Evolutionary conservation across 2,888 invertebrate species (phyloP), one percentile per base, ranked within the genome.

Genomic region (Drosophila sordidapex): DNA sequence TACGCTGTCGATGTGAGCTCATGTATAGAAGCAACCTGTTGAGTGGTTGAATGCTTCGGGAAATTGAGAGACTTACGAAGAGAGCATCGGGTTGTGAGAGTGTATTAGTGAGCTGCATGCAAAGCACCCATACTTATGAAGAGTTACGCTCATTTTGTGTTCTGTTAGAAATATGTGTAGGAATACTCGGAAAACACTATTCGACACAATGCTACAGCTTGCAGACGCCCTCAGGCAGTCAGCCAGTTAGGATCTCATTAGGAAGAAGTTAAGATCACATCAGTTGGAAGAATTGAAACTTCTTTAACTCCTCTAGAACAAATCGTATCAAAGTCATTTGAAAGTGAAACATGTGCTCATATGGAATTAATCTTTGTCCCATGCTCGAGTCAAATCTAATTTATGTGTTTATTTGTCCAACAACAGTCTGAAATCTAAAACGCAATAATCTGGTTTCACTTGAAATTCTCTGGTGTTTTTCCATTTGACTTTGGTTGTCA

Each of bases 41-140:
- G 8, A 11, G 33, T 5, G 2, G 40, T 21, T 33, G 33, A 40
- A 13, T 21, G 38, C 35, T 51, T 73, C 59, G 69, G 21, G 33
- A 33, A 33, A 33, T 60, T 51, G 66, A 68, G 48, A 46, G 33
- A 11, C 4, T 4, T 33, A 33, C 4, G 10, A 38, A 68, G 81
- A 84, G 83, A 48, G 64, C 35, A 5, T 0, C 4, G 8, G 11
- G n/a, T 27, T n/a, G 29, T 70, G 8, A 49, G 10, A 6, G 0
- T 67, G 83, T 81, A 36, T 84, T 51, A 48, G 79, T 79, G 21
- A 21, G 4, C 2, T 8, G 27, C 4, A 49, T 25, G 53, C 31
- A 54, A 62, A 71, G 53, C 27, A 53, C 53, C 25, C 56, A 83
- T 65, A 79, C 76, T 27, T 67, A 4, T 1, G 13, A 6, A 43